Percentiles rank a stretch among this genome's conserved stretches.
Evolutionary conservation across 1,140 invertebrate species (phyloP).

Genomic region (Danaus plexippus): DNA sequence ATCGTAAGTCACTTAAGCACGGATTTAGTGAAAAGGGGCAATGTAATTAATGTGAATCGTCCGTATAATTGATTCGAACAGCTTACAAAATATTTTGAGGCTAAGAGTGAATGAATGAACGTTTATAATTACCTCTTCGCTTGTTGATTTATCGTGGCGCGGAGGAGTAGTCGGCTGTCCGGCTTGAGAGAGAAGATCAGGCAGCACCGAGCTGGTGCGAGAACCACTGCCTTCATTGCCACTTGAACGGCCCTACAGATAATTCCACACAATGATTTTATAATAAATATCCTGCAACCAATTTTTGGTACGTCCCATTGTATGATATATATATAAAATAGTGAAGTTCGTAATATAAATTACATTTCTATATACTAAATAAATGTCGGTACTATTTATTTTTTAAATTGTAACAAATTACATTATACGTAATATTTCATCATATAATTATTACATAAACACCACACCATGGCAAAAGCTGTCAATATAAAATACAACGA

Average conservation of each 20-base stretch:
- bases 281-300: no score
- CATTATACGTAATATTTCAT: no score
- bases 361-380: no score
- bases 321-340: no score
- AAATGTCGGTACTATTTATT: no score
- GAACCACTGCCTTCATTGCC: conserved; percentile 78
- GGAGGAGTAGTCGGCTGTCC: conserved; percentile 86
- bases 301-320: no score
- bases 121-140: conserved; percentile 86
- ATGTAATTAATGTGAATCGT: conserved; percentile 8
- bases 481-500: conserved; percentile 3
- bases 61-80: background rate
- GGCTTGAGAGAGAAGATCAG: conserved; percentile 91
- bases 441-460: no score
- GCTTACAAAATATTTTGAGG: background rate
- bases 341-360: no score
- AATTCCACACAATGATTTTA: background rate
- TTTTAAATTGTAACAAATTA: no score
- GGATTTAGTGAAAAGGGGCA: conserved; percentile 18
- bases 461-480: background rate
- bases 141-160: conserved; percentile 91
- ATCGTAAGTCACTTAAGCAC: conserved; percentile 25
- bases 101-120: background rate
- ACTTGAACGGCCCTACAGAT: conserved; percentile 72
- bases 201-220: conserved; percentile 90